Conservation (phyloP, 1,140 invertebrate genomes). For the Dendrolimus punctatus region DNA sequence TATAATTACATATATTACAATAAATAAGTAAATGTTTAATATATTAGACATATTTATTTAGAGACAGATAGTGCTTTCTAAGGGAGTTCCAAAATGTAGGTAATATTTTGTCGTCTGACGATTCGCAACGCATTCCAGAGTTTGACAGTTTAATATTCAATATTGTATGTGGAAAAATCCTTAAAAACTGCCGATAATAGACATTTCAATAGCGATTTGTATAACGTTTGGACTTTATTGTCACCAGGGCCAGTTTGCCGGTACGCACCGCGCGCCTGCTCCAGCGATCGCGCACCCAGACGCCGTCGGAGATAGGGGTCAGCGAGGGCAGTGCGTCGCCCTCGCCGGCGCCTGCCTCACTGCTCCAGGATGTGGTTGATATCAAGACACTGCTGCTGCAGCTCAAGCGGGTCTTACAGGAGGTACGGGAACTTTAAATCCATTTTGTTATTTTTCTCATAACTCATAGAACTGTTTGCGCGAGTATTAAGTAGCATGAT, state of each 20-base stretch:
- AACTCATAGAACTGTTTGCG: not conserved
- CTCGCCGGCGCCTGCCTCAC: slow-evolving; percentile 76
- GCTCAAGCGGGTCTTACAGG: slow-evolving; percentile 83
- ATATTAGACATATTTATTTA: too few species aligned
- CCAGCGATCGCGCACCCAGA: slow-evolving; percentile 69
- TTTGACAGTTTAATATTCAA: too few species aligned
- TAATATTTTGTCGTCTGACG: too few species aligned
- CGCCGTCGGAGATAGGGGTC: slow-evolving; percentile 54
- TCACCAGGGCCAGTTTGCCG: slow-evolving; percentile 59
- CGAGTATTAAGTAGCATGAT: too few species aligned
- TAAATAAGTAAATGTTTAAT: too few species aligned
- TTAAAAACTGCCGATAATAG: too few species aligned
- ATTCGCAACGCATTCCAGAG: too few species aligned
- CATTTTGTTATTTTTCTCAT: not conserved
- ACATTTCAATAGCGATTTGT: not conserved
- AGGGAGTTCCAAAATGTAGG: too few species aligned
- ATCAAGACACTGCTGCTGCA: slow-evolving; percentile 86
- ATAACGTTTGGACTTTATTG: not conserved
- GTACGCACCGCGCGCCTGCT: slow-evolving; percentile 69
- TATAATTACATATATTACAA: too few species aligned
- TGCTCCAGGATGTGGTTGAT: slow-evolving; percentile 83
- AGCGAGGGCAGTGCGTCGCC: slow-evolving; percentile 56
- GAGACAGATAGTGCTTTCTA: too few species aligned
- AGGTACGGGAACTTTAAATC: slow-evolving; percentile 67
- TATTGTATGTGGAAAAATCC: too few species aligned